Percentiles rank a stretch among this genome's conserved stretches.
phyloP scores from a whole-genome alignment of 2,888 invertebrate species.

The Patella depressa region DNA sequence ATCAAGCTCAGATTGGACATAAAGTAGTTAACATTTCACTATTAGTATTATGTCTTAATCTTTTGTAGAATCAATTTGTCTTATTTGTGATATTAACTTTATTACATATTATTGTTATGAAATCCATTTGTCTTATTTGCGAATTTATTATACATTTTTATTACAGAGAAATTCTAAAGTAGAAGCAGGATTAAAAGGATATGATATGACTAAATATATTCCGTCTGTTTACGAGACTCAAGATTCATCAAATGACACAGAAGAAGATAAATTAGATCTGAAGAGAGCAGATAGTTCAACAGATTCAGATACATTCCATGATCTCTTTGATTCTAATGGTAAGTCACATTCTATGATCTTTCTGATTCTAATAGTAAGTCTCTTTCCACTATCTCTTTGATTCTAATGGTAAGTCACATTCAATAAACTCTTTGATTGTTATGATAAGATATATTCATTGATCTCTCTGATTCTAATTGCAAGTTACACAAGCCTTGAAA shows the following conservation, averaged over 20 bases:
- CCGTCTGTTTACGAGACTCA: slow-evolving; percentile 31
- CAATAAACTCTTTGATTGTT: too few species aligned
- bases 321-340: background rate
- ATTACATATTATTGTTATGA: too few species aligned
- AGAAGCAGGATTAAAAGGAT: slow-evolving; percentile 56
- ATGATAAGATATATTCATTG: too few species aligned
- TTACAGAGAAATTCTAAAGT: slow-evolving; percentile 61
- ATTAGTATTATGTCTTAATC: too few species aligned
- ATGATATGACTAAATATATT: slow-evolving; percentile 57
- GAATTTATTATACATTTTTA: slow-evolving; percentile 1
- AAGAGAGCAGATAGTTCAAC: slow-evolving; percentile 5
- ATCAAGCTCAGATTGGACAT: too few species aligned
- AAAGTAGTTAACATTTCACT: too few species aligned
- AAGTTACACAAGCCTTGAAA: too few species aligned
- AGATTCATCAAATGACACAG: background rate
- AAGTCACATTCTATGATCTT: background rate
- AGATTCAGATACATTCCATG: background rate
- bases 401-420: too few species aligned
- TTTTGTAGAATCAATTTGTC: too few species aligned
- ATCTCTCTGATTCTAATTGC: too few species aligned
- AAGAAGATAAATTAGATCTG: background rate
- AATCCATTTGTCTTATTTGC: too few species aligned
- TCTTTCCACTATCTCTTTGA: background rate
- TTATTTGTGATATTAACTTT: too few species aligned
- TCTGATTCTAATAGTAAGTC: slow-evolving; percentile 2